Evolutionary conservation across 2,113 vertebrate species (phyloP).

Genomic region (Python bivittatus): DNA sequence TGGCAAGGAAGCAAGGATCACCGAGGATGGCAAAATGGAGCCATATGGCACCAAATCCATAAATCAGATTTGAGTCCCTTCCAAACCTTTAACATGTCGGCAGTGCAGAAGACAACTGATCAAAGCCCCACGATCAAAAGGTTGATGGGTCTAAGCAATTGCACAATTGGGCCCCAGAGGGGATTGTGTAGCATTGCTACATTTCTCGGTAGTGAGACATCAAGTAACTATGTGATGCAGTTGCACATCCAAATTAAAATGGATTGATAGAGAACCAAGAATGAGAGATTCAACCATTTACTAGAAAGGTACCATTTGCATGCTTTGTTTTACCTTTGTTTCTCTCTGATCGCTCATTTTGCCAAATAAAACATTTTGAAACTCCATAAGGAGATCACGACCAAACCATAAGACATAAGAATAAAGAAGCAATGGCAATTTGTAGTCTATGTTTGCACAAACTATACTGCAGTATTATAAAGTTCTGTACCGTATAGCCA

Average conservation of each 20-base stretch:
- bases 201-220: neutral
- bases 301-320: neutral
- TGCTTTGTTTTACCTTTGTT: neutral
- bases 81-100: slow-evolving; percentile 16
- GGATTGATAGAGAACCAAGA: neutral
- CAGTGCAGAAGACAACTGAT: slow-evolving; percentile 12
- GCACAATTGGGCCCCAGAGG: neutral
- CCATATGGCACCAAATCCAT: neutral
- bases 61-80: neutral
- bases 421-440: neutral
- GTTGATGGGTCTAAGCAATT: neutral
- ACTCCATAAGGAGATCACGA: slow-evolving; percentile 13
- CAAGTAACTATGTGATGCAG: neutral
- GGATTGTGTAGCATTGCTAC: neutral
- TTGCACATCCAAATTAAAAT: neutral
- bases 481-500: neutral
- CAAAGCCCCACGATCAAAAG: slow-evolving; percentile 13
- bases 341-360: neutral
- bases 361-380: neutral
- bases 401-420: neutral
- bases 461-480: neutral
- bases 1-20: neutral
- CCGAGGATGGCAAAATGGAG: neutral
- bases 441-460: neutral
- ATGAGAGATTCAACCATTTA: neutral